Base-by-base conservation (phyloP, 2,888 invertebrate species). In the Tiphia femorata region DNA sequence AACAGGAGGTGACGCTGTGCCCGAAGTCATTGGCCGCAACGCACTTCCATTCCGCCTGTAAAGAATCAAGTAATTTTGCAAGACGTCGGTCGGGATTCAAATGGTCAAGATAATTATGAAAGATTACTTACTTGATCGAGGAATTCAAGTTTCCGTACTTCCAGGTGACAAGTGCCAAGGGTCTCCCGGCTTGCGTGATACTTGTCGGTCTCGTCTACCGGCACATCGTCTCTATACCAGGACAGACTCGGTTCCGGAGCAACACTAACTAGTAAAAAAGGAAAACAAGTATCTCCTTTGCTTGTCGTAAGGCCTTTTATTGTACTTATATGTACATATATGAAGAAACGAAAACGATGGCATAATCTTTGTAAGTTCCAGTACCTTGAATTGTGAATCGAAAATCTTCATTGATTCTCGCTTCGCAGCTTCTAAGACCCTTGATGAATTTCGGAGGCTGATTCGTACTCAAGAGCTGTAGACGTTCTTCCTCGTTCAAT, bases 161-260 rank as follows among this genome's bases (percentile, higher is more conserved):
- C 90, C 62, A 96, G 85, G 77, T 89, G 88, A 80, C 90, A 93
- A 12, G 87, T 85, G 16, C 94, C 94, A 35, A 90, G 86, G 19
- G 90, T 89, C 77, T 93, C 93, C 49, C 87, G 87, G 47, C 85
- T 87, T 37, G 90, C 86, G 62, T 88, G 87, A 77, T 92, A 94
- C 42, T 90, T 90, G n/a, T 89, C 88, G 58, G 86, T 88, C 64
- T 92, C 91, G 6, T 79, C 77, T 10, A 95, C 86, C 0, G 91
- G 90, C 72, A 92, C 88, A 78, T 95, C 95, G 78, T 96, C 95
- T 70, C 94, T 88, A 81, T 91, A 96, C 97, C 97, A 97, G 2
- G 91, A 87, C 30, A 97, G 86, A 41, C 88, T 88, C 6, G 96
- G 94, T 77, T 93, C 90, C 16, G 96, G 93, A 16, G 91, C 89